A percentile compares a stretch with the other conserved stretches of the same genome.
phyloP scores from a whole-genome alignment of 2,888 invertebrate genomes.

The Priocnemis perturbator region DNA sequence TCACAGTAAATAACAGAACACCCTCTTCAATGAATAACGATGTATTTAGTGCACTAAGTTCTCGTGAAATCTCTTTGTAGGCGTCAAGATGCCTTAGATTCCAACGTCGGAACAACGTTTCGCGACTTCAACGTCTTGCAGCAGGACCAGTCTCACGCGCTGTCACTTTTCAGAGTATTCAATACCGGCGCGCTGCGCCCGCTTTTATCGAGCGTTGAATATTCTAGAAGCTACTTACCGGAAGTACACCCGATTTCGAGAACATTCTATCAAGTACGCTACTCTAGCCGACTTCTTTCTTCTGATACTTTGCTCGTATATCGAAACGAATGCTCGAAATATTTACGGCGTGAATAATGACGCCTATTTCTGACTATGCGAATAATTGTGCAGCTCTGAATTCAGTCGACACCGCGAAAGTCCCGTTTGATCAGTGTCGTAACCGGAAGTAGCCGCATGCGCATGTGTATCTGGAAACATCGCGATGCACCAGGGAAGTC shows the following conservation, averaged over 20 bases:
- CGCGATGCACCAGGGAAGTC: constrained; percentile 35
- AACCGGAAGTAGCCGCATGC: constrained; percentile 38
- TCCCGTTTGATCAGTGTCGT: constrained; percentile 29
- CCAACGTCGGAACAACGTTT: too few relatives aligned
- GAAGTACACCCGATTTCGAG: constrained; percentile 51
- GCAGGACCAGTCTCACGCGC: constrained; percentile 24
- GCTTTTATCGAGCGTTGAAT: constrained; percentile 60
- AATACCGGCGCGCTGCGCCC: constrained; percentile 40
- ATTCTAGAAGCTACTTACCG: constrained; percentile 60
- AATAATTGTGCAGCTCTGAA: too few relatives aligned
- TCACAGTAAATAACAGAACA: not conserved
- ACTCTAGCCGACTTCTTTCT: too few relatives aligned
- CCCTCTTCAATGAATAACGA: not conserved
- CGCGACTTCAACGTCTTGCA: not conserved
- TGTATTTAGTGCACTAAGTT: not conserved
- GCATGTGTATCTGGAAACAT: constrained; percentile 54
- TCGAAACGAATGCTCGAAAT: too few relatives aligned
- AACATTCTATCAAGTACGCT: constrained; percentile 53
- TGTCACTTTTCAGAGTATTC: constrained; percentile 47
- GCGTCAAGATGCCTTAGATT: too few relatives aligned
- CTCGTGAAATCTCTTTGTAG: too few relatives aligned
- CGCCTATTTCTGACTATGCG: not conserved
- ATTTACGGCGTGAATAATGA: not conserved
- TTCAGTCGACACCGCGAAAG: not conserved
- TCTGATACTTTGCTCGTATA: too few relatives aligned